Percentiles rank a stretch among this genome's conserved stretches.
phyloP scores from a whole-genome alignment of 2,113 vertebrate genomes.

The Gobius niger region DNA sequence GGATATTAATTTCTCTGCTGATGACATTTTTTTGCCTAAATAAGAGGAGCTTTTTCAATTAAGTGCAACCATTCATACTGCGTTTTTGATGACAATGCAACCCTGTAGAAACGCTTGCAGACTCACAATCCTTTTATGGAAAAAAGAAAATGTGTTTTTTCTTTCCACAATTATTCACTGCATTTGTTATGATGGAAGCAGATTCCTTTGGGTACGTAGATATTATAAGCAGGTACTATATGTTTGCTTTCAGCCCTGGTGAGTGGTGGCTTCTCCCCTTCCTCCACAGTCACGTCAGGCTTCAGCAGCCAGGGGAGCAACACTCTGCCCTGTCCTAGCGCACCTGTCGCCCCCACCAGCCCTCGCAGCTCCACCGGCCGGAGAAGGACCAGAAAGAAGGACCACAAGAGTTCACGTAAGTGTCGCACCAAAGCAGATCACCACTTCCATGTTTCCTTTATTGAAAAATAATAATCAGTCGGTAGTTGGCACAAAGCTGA shows the following conservation, averaged over 20 bases:
- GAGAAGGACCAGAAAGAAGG: slow-evolving; percentile 86
- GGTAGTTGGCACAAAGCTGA: too few relatives aligned
- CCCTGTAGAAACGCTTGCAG: too few relatives aligned
- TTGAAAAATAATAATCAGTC: too few relatives aligned
- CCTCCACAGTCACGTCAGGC: slow-evolving; percentile 83
- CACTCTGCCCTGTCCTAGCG: slow-evolving; percentile 75
- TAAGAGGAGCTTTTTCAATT: too few relatives aligned
- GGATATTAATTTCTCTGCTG: too few relatives aligned
- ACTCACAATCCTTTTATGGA: too few relatives aligned
- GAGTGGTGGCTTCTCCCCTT: slow-evolving; percentile 89
- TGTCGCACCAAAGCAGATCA: not conserved
- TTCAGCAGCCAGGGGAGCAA: slow-evolving; percentile 87
- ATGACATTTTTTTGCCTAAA: too few relatives aligned
- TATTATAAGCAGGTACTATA: slow-evolving; percentile 11
- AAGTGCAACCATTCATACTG: too few relatives aligned
- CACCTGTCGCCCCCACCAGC: slow-evolving; percentile 81
- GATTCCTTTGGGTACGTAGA: slow-evolving; percentile 21
- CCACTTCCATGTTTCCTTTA: too few relatives aligned
- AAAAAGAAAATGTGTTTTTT: too few relatives aligned
- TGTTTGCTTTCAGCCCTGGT: slow-evolving; percentile 81
- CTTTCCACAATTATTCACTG: too few relatives aligned
- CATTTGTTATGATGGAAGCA: not conserved
- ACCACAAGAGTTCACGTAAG: slow-evolving; percentile 93
- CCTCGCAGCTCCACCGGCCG: slow-evolving; percentile 83
- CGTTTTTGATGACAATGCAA: too few relatives aligned